Percentiles rank a stretch among this genome's conserved stretches.
Evolutionary conservation across 2,888 invertebrate species (phyloP).

Genomic region (Leucophora obtusa): DNA sequence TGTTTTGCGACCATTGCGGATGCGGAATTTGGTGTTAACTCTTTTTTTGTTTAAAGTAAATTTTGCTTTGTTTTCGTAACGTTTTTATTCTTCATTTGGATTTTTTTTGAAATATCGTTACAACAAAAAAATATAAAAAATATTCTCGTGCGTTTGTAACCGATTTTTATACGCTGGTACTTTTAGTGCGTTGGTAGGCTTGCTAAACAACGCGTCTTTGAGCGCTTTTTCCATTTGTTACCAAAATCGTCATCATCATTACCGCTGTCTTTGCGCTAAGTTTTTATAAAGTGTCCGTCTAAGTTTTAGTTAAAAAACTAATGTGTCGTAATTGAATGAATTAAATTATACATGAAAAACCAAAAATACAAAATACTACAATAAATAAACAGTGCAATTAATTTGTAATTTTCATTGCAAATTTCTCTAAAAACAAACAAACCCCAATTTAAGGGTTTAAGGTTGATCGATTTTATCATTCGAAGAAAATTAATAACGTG

Average conservation of each 20-base stretch:
- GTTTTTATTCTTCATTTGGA: constrained; percentile 50
- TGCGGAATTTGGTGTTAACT: constrained; percentile 65
- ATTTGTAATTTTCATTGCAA: constrained; percentile 10
- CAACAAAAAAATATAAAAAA: constrained; percentile 41
- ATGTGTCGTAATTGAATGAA: constrained; percentile 38
- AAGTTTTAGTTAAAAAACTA: neutral
- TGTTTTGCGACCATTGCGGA: constrained; percentile 66
- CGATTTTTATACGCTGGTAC: constrained; percentile 55
- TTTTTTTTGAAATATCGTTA: constrained; percentile 38
- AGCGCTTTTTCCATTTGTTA: constrained; percentile 43
- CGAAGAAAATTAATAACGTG: constrained; percentile 36
- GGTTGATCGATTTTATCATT: constrained; percentile 51
- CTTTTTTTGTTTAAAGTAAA: constrained; percentile 32
- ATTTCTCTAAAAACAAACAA: constrained; percentile 4
- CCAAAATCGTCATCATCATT: constrained; percentile 14
- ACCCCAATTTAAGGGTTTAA: constrained; percentile 37
- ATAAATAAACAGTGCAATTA: neutral
- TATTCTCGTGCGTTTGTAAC: constrained; percentile 59
- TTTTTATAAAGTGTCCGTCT: constrained; percentile 3
- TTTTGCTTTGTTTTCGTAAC: constrained; percentile 55
- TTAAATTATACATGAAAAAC: neutral
- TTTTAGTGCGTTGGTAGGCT: constrained; percentile 61
- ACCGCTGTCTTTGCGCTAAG: constrained; percentile 33
- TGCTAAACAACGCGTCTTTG: constrained; percentile 61
- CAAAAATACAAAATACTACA: constrained; percentile 1